Conservation (phyloP, 2,797 vertebrate genomes). For the Spinus pinus region DNA sequence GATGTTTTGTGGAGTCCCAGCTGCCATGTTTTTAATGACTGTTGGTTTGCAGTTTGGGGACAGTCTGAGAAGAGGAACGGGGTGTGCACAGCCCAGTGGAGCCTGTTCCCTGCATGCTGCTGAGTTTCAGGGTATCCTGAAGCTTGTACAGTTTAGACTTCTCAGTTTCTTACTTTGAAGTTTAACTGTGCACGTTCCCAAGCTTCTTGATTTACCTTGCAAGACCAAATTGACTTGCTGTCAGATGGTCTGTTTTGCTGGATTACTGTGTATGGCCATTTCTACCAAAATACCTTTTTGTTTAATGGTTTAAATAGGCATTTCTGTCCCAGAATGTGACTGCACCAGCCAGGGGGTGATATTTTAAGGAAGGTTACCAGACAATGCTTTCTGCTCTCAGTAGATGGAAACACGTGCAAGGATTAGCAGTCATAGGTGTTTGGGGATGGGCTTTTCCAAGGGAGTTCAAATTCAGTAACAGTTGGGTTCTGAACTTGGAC, state of each 20-base stretch:
- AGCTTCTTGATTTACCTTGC: neutral
- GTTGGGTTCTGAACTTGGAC: neutral
- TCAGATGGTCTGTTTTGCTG: neutral
- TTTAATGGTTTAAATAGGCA: neutral
- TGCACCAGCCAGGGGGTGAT: fast-evolving
- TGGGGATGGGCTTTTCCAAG: neutral
- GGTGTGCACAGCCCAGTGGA: neutral
- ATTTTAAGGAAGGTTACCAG: no score
- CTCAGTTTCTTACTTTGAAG: neutral
- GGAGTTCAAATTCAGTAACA: neutral
- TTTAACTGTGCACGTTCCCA: neutral
- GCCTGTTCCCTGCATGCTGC: neutral
- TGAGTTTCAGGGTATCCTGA: neutral
- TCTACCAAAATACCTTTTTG: neutral
- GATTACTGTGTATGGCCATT: neutral
- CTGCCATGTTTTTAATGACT: neutral
- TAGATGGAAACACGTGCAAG: fast-evolving
- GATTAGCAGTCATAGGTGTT: neutral
- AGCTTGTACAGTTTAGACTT: neutral
- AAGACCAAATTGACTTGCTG: neutral
- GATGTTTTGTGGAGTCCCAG: fast-evolving
- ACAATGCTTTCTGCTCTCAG: neutral
- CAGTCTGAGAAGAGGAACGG: neutral
- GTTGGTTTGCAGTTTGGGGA: neutral
- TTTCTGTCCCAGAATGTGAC: neutral